Evolutionary conservation across 2,797 vertebrate species (phyloP).

Genomic region (Oceanodroma leucorhoa): DNA sequence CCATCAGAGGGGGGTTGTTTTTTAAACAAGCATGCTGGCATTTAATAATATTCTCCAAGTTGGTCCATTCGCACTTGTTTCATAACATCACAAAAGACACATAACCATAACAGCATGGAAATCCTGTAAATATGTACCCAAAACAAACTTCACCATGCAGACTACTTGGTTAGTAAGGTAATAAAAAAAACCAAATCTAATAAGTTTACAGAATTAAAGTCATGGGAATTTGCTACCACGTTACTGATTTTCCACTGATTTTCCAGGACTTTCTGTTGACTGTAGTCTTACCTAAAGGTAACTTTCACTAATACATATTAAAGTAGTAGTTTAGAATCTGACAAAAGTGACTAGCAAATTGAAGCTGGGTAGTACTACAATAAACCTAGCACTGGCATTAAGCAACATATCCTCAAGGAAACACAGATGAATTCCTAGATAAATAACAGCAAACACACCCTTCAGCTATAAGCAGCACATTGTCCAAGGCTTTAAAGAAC

Average conservation of each 20-base stretch:
- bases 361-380: background rate
- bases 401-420: background rate
- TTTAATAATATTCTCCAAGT: background rate
- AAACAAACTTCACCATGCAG: background rate
- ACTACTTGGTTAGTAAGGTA: background rate
- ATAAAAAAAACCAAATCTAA: background rate
- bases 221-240: background rate
- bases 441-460: background rate
- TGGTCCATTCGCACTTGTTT: background rate
- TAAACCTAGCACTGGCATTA: background rate
- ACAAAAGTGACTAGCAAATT: background rate
- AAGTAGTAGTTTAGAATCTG: background rate
- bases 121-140: background rate
- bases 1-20: background rate
- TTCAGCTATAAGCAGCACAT: background rate
- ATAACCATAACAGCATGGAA: background rate
- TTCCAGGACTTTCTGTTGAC: background rate
- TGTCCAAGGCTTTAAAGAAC: background rate
- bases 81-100: background rate
- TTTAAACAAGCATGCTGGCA: background rate
- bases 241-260: background rate
- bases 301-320: background rate
- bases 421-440: background rate
- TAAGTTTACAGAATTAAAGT: background rate
- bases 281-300: background rate